Evolutionary conservation across 53 echinoderm and acorn worm species (phyloP), one percentile per base, ranked within the genome.

Genomic region (Paracentrotus lividus): DNA sequence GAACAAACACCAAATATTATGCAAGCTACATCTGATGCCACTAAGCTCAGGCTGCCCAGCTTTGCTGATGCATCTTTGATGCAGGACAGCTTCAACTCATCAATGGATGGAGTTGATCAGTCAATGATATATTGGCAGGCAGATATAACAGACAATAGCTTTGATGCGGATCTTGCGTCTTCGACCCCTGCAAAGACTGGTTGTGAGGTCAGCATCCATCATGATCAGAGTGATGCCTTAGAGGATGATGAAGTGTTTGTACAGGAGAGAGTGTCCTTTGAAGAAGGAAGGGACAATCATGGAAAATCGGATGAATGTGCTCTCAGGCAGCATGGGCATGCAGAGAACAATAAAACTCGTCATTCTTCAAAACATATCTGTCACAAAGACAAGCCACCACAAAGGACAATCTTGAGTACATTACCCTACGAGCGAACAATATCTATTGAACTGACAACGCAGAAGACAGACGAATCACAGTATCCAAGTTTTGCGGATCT

Each of bases 81-180:
- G 54, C 92, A 92, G 2, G 92, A 92, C 77, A 78, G 92, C 58
- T 92, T 92, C 81, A 92, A 92, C 43, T 77, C 92, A 8, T 92
- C 92, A 4, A 10, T 92, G 0, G 92, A 92, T 21, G 54, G 51
- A 24, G 14, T 42, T 13, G 92, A 92, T 40, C 77, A 57, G 23
- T 92, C 92, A 29, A 58, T 77, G 42, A 78, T 92, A 53, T 92
- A 92, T 81, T 92, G 92, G 92, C 92, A 92, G 44, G 92, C 55
- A 14, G 92, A 92, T 34, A 49, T 78, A 23, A 92, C 84, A 1
- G 92, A 92, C 58, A 92, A 40, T 42, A 92, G 92, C 81, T 92
- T 92, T 92, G 92, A 92, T 78, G 59, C 92, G 13, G 92, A 92
- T 21, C 24, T 92, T 29, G 13, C 59, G 9, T 92, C 92, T 32